phyloP scores from a whole-genome alignment of 2,888 invertebrate species.

The Parnassius glacialis region DNA sequence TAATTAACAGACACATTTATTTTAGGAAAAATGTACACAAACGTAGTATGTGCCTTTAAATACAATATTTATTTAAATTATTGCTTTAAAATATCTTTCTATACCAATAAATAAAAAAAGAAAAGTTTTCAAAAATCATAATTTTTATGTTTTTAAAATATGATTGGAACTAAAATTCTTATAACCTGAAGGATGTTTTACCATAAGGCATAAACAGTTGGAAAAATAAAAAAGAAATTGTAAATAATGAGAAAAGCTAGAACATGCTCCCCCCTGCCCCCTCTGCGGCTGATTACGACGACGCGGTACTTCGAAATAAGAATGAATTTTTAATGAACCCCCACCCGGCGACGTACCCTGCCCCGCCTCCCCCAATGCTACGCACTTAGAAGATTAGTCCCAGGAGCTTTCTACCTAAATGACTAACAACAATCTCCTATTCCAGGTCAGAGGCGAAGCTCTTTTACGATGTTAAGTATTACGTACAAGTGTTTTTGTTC shows the following conservation, averaged over 20 bases:
- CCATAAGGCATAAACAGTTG: neutral
- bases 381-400: slow-evolving; percentile 80
- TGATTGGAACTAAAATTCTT: too few species aligned
- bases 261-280: slow-evolving; percentile 47
- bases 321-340: slow-evolving; percentile 79
- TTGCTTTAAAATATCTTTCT: too few species aligned
- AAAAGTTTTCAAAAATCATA: too few species aligned
- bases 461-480: slow-evolving; percentile 31
- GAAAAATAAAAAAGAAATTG: slow-evolving; percentile 36
- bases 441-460: slow-evolving; percentile 35
- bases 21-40: too few species aligned
- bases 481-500: neutral
- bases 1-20: too few species aligned
- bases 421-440: slow-evolving; percentile 54
- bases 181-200: too few species aligned
- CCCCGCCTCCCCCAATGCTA: slow-evolving; percentile 51
- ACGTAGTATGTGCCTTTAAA: too few species aligned
- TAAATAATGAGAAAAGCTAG: slow-evolving; percentile 58
- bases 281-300: slow-evolving; percentile 70
- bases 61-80: too few species aligned
- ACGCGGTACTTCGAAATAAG: slow-evolving; percentile 69
- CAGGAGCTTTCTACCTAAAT: slow-evolving; percentile 61
- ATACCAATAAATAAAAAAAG: too few species aligned
- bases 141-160: too few species aligned
- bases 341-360: slow-evolving; percentile 38